A percentile compares a stretch with the other conserved stretches of the same genome.
Conservation (phyloP, 2,113 vertebrate species). For the Porphyrio hochstetteri region DNA sequence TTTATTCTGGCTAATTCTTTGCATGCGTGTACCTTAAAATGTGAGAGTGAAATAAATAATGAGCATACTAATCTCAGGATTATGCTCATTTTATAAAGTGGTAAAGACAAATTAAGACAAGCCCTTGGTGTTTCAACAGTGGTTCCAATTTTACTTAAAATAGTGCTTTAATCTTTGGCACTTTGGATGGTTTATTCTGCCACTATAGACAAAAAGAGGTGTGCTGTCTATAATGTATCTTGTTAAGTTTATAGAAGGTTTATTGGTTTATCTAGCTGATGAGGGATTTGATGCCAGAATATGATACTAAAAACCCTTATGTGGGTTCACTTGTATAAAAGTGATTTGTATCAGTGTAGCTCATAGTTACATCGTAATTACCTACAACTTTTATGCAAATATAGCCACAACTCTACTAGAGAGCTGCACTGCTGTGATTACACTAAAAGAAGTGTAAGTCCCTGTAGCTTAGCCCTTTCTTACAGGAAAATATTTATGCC, state of each 20-base stretch:
- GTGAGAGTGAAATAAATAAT: neutral
- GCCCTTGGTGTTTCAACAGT: neutral
- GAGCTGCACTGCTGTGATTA: neutral
- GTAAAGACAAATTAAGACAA: neutral
- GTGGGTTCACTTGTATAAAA: neutral
- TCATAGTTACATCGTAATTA: neutral
- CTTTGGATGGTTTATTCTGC: neutral
- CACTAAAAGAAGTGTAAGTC: neutral
- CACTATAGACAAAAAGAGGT: neutral
- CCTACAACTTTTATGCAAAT: neutral
- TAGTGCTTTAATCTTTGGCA: neutral
- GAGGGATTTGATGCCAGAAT: neutral
- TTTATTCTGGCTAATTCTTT: neutral
- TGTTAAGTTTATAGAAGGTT: neutral
- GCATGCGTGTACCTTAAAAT: neutral
- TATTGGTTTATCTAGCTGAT: neutral
- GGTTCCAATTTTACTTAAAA: neutral
- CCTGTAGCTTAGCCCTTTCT: neutral
- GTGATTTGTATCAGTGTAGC: neutral
- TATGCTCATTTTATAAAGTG: neutral
- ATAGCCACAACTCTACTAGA: neutral
- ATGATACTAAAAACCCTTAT: neutral
- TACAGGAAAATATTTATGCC: neutral
- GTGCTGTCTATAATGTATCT: neutral
- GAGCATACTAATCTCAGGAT: neutral